Percentiles rank a stretch among this genome's conserved stretches.
These are phyloP conservation scores for Aspidiotus destructor DNA, from an alignment of 2,888 invertebrate species.

Conservation along the genomic window DNA sequence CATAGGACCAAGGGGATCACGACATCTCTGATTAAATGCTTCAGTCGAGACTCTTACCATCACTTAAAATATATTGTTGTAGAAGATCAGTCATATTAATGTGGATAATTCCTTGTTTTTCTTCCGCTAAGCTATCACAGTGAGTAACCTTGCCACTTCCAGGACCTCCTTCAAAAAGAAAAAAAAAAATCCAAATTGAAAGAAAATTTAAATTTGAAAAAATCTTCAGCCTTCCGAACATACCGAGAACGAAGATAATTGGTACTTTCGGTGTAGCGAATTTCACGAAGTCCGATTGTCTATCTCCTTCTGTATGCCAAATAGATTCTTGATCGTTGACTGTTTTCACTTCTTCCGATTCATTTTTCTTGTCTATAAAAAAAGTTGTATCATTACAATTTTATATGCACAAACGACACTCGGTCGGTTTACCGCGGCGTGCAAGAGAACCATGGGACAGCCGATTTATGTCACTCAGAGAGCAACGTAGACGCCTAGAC, in stretches of 20 bases:
- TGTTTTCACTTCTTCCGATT: conserved; percentile 51
- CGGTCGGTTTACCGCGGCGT: no score
- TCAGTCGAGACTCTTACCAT: conserved; percentile 50
- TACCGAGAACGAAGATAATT: conserved; percentile 78
- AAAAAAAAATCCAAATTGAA: conserved; percentile 13
- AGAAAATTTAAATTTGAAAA: not conserved
- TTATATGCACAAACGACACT: no score
- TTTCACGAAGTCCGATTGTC: conserved; percentile 51
- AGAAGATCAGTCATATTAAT: conserved; percentile 86
- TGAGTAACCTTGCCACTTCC: conserved; percentile 97
- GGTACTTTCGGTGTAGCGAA: conserved; percentile 79
- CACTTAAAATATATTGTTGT: conserved; percentile 80
- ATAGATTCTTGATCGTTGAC: conserved; percentile 42
- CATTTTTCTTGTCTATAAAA: conserved; percentile 59
- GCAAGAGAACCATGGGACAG: no score
- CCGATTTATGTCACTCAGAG: no score
- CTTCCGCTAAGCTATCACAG: conserved; percentile 82
- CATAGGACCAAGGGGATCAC: no score
- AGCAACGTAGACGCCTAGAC: no score
- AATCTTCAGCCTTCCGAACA: not conserved
- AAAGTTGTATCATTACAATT: not conserved
- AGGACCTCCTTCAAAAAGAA: conserved; percentile 63
- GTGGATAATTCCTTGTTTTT: conserved; percentile 71
- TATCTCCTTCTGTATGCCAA: conserved; percentile 46
- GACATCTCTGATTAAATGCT: not conserved